Base-by-base conservation (phyloP, 1,140 invertebrate species). In the Atta texana region DNA sequence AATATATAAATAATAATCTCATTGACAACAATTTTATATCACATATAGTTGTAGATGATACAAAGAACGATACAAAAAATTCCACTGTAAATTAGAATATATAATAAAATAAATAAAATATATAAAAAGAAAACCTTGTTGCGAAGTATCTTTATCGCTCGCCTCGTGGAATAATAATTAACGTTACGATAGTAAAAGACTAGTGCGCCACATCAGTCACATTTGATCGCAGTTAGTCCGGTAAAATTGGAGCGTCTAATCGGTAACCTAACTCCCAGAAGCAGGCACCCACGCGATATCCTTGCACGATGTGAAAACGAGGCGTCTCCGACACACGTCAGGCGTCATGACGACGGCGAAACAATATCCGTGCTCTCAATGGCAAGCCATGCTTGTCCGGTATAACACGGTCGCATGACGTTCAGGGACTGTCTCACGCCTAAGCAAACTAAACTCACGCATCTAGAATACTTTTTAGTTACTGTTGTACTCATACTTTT, bases 281-380 rank as follows among this genome's bases (percentile, higher is more conserved):
- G 34, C 69, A 34, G 34, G 49, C 80, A 84, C 80, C 80, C 80
- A 84, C 80, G 80, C 69, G 55, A 61, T 84, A 84, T 74, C 80
- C 80, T 84, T 84, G 55, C 53, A 12, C 80, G 55, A 34, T 5
- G 80, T 84, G 69, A 18, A 84, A 84, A 84, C 80, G 28, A 74
- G 80, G 53, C 80, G 80, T 63, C 69, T 63, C 39, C 55, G 53
- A 84, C 69, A 34, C 18, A 74, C 69, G 66, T 69, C 66, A 24
- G 69, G 68, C 80, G 68, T 82, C 80, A 61, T 24, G 44, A 74
- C 69, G 68, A 34, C 75, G 82, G 24, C 63, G 75, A 78, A 64
- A 85, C 74, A 80, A 85, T 85, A 85, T 78, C 75, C 82, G 63
- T 21, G 82, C 75, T 85, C 82, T 80, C 82, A 78, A 85, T 85